Evolutionary conservation across 1,140 invertebrate genomes (phyloP), one percentile per base, ranked within the genome.

Genomic region (Drosophila equinoxialis): DNA sequence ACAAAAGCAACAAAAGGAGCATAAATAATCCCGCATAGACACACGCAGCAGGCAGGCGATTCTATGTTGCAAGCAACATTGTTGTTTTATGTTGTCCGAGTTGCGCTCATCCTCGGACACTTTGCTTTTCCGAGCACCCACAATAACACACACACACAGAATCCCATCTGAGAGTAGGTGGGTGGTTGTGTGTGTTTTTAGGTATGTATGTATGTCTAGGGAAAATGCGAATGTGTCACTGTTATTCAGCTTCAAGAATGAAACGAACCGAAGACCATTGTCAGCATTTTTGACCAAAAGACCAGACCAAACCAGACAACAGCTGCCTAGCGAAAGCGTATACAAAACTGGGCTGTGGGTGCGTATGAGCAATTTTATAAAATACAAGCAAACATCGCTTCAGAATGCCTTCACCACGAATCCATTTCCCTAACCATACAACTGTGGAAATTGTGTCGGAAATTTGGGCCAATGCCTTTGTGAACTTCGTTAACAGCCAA

Each of bases 361-460:
- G 79, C 79, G 79, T 81, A 81, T 81, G 71, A 81, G 70, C 74
- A 81, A 81, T 81, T 81, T 74, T 81, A 74, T 81, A 81, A 74
- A 81, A 81, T 74, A 74, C 75, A 77, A 77, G 74, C 41, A 73
- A 69, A 62, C 74, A 78, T 72, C 72, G 59, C 59, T 62, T 61
- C 71, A 74, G 37, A 51, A 39, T 39, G 37, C 37, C 37, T 35
- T 64, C 30, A 20, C 33, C 58, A 68, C 51, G 14, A 64, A 30
- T 17, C 20, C 67, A 17, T 45, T 54, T 13, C 11, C n/a, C 65
- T 41, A 61, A 65, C 35, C 51, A 63, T 45, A 55, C 58, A 57
- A 11, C 65, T 74, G 77, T 82, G 65, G 54, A 68, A 82, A 82
- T 59, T 82, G 68, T 66, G 65, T 71, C 55, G 79, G 74, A 81